These are phyloP conservation scores for Lepidurus apus DNA, from an alignment of 1,140 invertebrate genomes.

Conservation along the genomic window DNA sequence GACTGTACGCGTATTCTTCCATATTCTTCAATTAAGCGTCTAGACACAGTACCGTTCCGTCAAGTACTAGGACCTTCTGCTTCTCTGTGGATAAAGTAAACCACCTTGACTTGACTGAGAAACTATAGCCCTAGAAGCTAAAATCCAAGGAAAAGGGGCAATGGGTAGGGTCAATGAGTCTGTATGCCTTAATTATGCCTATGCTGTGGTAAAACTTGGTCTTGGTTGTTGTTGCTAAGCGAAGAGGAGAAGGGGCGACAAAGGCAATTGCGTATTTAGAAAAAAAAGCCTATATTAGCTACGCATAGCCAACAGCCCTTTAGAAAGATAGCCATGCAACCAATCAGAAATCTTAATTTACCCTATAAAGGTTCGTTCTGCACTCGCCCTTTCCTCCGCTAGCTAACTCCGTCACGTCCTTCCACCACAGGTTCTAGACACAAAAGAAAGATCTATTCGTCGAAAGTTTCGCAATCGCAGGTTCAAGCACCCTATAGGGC, in stretches of 20 bases:
- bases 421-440: not conserved
- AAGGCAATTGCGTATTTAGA: no score
- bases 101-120: not conserved
- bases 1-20: slow-evolving; percentile 22
- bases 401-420: not conserved
- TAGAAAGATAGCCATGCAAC: no score
- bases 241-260: no score
- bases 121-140: not conserved
- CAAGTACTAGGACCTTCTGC: not conserved
- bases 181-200: no score
- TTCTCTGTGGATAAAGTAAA: not conserved
- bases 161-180: not conserved
- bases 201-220: no score
- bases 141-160: not conserved
- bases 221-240: no score
- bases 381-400: not conserved
- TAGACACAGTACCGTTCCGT: not conserved
- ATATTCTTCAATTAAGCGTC: not conserved
- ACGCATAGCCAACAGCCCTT: no score
- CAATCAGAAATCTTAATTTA: no score
- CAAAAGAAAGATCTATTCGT: not conserved
- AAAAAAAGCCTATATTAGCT: no score
- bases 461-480: not conserved
- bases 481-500: not conserved
- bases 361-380: no score